Evolutionary conservation across 2,113 vertebrate species (phyloP), one percentile per base, ranked within the genome.

Genomic region (Entomyzon cyanotis): DNA sequence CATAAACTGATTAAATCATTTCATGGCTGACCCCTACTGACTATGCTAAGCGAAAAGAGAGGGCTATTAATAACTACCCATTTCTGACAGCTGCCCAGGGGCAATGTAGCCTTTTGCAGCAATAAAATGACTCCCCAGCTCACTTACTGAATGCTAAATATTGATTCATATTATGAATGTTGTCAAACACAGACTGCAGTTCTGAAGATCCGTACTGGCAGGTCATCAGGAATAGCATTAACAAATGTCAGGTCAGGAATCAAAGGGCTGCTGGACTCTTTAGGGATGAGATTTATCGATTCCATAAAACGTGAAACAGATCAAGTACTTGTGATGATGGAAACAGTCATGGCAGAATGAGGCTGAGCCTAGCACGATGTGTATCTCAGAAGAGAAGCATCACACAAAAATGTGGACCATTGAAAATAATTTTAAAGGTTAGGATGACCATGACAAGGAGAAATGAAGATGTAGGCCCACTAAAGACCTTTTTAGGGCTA

Each of bases 1-100:
- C 98, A 99, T 99, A 98, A 98, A 98, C 98, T 99, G 98, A 99
- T 99, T 99, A 98, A 99, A 98, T 98, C 98, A 98, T 99, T 99
- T 99, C 98, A 98, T 98, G 98, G 98, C 98, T 98, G 98, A 99
- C 98, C 98, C 98, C 98, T 98, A 99, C 98, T 98, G 98, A 98
- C 98, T 98, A 98, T 98, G 97, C 98, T 99, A 99, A 98, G 98
- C 95, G 93, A 98, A 97, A 96, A 97, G 97, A 97, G 98, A 98
- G 96, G 97, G 96, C 98, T 98, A 99, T 98, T 99, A 99, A 98
- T 98, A 98, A 99, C 98, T 98, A 98, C 98, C 98, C 98, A 98
- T 98, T 99, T 98, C 98, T 99, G 98, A 99, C 98, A 99, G 98
- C 97, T 98, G 98, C 98, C 99, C 98, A 97, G 98, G 97, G 98